Percentiles rank a stretch among this genome's conserved stretches.
Conservation (phyloP, 2,888 invertebrate genomes). For the Cerastis rubricosa region DNA sequence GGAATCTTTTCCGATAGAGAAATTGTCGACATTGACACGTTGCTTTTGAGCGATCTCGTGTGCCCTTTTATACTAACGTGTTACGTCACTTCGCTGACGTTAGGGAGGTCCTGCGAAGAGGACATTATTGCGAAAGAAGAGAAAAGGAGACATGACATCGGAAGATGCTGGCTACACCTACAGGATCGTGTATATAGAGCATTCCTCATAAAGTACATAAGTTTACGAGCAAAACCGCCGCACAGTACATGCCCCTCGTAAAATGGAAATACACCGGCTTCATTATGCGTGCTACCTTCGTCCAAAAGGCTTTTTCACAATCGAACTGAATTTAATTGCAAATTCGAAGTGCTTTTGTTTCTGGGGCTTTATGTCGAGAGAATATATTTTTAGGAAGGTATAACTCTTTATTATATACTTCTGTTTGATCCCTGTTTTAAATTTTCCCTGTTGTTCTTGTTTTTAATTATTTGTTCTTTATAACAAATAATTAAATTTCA, state of each 20-base stretch:
- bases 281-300: slow-evolving; percentile 76
- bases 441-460: no score
- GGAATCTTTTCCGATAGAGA: slow-evolving; percentile 46
- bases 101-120: slow-evolving; percentile 39
- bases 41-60: slow-evolving; percentile 43
- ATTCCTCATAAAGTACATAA: slow-evolving; percentile 80
- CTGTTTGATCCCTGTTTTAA: neutral
- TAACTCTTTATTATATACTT: slow-evolving; percentile 17
- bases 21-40: slow-evolving; percentile 43
- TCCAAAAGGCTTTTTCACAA: slow-evolving; percentile 66
- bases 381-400: slow-evolving; percentile 16
- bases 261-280: slow-evolving; percentile 80
- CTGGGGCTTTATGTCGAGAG: neutral
- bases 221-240: slow-evolving; percentile 78
- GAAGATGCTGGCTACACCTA: slow-evolving; percentile 32
- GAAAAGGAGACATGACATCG: slow-evolving; percentile 58
- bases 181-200: slow-evolving; percentile 24
- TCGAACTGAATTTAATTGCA: slow-evolving; percentile 67
- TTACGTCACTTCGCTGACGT: slow-evolving; percentile 29
- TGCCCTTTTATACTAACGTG: slow-evolving; percentile 43
- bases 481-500: slow-evolving; percentile 11
- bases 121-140: slow-evolving; percentile 37
- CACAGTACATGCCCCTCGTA: slow-evolving; percentile 79
- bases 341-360: slow-evolving; percentile 39
- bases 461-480: no score